These are phyloP conservation scores for Isurus oxyrinchus DNA, from an alignment of 2,113 vertebrate genomes.

Conservation along the genomic window DNA sequence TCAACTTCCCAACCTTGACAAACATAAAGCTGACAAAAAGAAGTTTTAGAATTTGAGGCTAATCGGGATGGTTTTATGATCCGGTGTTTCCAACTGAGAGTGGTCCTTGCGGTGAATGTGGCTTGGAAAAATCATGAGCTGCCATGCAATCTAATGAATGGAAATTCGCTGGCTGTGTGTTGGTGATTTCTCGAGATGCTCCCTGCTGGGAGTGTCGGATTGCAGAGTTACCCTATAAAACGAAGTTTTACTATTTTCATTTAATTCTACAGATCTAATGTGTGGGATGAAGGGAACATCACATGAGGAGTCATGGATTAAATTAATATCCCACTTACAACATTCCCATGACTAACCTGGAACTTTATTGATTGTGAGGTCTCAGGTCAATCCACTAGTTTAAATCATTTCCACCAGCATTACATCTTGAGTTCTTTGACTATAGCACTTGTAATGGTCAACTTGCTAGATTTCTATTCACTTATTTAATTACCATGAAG, in stretches of 20 bases:
- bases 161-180: not conserved
- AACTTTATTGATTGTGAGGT: not conserved
- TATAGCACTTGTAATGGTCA: not conserved
- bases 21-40: not conserved
- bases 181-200: not conserved
- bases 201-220: not conserved
- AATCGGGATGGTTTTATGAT: not conserved
- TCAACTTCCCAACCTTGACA: not conserved
- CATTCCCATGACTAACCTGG: not conserved
- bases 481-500: not conserved
- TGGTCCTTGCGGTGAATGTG: not conserved
- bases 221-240: not conserved
- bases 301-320: not conserved
- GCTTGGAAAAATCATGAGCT: not conserved
- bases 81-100: not conserved
- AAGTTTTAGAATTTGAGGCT: not conserved
- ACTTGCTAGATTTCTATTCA: not conserved
- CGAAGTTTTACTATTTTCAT: not conserved
- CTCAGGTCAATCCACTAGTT: not conserved
- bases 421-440: not conserved
- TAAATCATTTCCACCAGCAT: not conserved
- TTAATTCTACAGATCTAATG: not conserved
- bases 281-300: not conserved
- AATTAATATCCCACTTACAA: not conserved
- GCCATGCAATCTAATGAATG: not conserved